Percentiles rank a stretch among this genome's conserved stretches.
Evolutionary conservation across 2,797 vertebrate species (phyloP).

Genomic region (Enteromius treurensis): DNA sequence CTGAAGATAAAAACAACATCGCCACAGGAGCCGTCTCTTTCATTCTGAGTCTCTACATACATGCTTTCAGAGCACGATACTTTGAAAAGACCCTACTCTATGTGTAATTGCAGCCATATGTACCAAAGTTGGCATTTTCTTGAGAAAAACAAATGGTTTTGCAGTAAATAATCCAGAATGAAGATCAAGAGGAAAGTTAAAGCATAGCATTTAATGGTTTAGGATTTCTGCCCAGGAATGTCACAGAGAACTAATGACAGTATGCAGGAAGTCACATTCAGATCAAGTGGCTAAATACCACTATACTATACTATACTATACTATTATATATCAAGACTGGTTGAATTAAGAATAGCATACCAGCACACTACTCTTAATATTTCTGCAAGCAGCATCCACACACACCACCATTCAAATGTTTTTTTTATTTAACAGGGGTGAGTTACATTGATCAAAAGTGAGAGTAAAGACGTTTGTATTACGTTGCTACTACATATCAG

Average conservation of each 20-base stretch:
- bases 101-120: constrained; percentile 48
- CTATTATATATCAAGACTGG: neutral
- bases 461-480: neutral
- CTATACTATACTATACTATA: neutral
- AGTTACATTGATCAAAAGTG: neutral
- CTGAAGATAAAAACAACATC: neutral
- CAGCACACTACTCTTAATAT: neutral
- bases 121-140: constrained; percentile 26
- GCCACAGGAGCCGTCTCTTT: neutral
- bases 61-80: neutral
- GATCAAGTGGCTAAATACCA: neutral
- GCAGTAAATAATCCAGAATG: constrained; percentile 37
- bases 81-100: constrained; percentile 26
- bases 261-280: neutral
- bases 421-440: neutral
- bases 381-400: neutral
- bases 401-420: neutral
- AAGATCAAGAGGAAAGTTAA: constrained; percentile 28
- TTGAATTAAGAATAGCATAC: neutral
- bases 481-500: neutral
- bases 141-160: constrained; percentile 36
- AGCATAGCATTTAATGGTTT: constrained; percentile 29
- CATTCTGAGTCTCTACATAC: neutral
- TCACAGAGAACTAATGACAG: neutral
- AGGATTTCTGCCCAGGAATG: constrained; percentile 21